Base-by-base conservation (phyloP, 2,888 invertebrate genomes). In the Bombylius discolor region DNA sequence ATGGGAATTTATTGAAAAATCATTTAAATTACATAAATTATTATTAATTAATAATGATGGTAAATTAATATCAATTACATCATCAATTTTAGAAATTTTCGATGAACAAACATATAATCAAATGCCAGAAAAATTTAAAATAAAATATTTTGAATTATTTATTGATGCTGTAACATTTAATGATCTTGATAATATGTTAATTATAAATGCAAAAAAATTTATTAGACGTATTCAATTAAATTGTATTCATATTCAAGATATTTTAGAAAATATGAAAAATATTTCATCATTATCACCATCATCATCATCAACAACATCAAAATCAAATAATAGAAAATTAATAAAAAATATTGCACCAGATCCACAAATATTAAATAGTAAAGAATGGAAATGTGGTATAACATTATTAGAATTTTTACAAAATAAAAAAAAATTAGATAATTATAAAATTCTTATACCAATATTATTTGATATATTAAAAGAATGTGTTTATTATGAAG, bases 401-500 rank as follows among this genome's bases (percentile, higher is more conserved):
- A 83, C 86, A 0, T 72, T 92, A 1, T 75, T 96, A 34, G 95
- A 95, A 73, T 82, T 88, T 60, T 77, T 92, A 13, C 94, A 95
- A 70, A 84, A 81, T 63, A 92, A 94, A 67, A 87, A 87, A 70
- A 89, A 87, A 70, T 78, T 95, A 60, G 70, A 76, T 1, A 80
- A 86, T 50, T 77, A 83, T 13, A 79, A 82, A 53, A 63, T 78
- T 1, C 76, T 95, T 49, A 77, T 93, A n/a, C 82, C 85, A 0
- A 67, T 82, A 4, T 72, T 94, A 1, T 94, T 95, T 67, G 84
- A 85, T 57, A 72, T 94, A 50, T 70, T 95, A 13, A 84, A 85
- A 65, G 83, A 82, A 73, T 90, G 91, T 62, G 73, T 93, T 47
- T 79, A 84, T 59, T 83, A 89, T 63, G 91, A 92, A 65, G 87